Conservation (phyloP, 2,888 invertebrate species). For the Zelleria hepariella region DNA sequence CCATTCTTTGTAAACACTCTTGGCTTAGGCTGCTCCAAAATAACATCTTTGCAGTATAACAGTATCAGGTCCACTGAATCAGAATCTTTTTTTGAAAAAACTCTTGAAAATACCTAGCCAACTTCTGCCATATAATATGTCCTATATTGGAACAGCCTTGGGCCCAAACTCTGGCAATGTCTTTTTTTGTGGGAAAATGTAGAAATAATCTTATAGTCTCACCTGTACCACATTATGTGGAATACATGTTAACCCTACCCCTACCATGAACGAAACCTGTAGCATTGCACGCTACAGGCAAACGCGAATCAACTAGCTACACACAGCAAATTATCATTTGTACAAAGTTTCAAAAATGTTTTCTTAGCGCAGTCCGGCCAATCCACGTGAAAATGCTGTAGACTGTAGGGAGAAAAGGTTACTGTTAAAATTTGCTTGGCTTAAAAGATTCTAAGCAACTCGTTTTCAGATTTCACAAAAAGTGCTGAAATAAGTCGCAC, state of each 20-base stretch:
- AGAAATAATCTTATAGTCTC: slow-evolving; percentile 64
- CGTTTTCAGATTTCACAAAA: slow-evolving; percentile 9
- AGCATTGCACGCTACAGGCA: slow-evolving; percentile 74
- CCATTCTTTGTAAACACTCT: not conserved
- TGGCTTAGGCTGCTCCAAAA: not conserved
- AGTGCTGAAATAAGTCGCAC: slow-evolving; percentile 7
- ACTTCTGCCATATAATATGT: too few species aligned
- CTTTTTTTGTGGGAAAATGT: slow-evolving; percentile 34
- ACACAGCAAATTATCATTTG: slow-evolving; percentile 61
- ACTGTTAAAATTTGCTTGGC: slow-evolving; percentile 61
- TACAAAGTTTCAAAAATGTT: slow-evolving; percentile 52
- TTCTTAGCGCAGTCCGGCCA: slow-evolving; percentile 64
- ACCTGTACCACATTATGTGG: slow-evolving; percentile 67
- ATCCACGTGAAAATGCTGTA: slow-evolving; percentile 65
- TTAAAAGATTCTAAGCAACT: slow-evolving; percentile 62
- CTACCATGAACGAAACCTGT: slow-evolving; percentile 69
- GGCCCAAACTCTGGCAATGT: not conserved
- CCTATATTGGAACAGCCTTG: not conserved
- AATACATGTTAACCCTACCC: slow-evolving; percentile 58
- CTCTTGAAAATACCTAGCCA: too few species aligned
- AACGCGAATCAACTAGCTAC: slow-evolving; percentile 68
- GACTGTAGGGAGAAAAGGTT: slow-evolving; percentile 72
- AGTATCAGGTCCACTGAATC: not conserved
- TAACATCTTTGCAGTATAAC: not conserved
- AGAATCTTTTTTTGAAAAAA: not conserved